Evolutionary conservation across 2,797 vertebrate genomes (phyloP).

Genomic region (Tangara arthus): DNA sequence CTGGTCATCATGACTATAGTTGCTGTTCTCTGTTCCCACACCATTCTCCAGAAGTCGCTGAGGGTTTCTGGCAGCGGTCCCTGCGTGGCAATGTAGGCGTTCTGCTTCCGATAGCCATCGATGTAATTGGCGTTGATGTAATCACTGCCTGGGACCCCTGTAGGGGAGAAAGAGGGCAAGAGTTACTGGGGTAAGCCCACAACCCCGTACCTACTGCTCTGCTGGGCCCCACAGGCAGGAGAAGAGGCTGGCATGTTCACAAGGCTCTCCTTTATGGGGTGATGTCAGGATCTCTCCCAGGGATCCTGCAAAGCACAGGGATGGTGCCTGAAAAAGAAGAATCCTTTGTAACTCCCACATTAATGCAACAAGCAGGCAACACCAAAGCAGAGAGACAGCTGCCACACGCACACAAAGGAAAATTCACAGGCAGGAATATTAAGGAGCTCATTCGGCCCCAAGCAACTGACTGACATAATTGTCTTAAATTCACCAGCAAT

Average conservation of each 20-base stretch:
- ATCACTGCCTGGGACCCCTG: slow-evolving; percentile 92
- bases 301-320: background rate
- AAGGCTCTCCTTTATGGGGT: background rate
- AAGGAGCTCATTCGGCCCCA: slow-evolving; percentile 10
- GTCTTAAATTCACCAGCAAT: slow-evolving; percentile 45
- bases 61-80: slow-evolving; percentile 93
- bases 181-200: background rate
- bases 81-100: slow-evolving; percentile 95
- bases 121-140: slow-evolving; percentile 97
- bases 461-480: slow-evolving; percentile 53
- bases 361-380: slow-evolving; percentile 14
- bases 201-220: background rate
- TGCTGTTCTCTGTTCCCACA: slow-evolving; percentile 94
- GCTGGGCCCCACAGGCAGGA: background rate
- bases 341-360: background rate
- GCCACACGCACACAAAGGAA: slow-evolving; percentile 20
- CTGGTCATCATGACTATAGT: slow-evolving; percentile 97
- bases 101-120: slow-evolving; percentile 95
- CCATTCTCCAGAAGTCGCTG: slow-evolving; percentile 96
- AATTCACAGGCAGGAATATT: slow-evolving; percentile 51
- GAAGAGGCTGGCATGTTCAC: background rate
- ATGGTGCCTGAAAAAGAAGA: background rate
- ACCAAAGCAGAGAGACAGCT: slow-evolving; percentile 37
- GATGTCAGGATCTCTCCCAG: background rate
- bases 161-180: background rate